Conservation (phyloP, 2,888 invertebrate species). For the Rhagium mordax region DNA sequence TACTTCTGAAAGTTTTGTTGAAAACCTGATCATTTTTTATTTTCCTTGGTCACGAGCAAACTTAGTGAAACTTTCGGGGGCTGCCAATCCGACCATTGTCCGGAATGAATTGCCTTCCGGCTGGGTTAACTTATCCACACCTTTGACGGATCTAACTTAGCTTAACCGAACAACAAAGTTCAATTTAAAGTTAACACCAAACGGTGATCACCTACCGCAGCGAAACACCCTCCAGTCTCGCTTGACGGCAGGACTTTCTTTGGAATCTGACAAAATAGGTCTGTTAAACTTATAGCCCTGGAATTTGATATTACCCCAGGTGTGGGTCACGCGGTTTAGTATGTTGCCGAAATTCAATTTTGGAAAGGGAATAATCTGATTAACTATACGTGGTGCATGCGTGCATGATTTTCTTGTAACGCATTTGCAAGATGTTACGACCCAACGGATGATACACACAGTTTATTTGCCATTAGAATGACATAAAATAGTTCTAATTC, state of each 20-base stretch:
- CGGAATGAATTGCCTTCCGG: constrained; percentile 21
- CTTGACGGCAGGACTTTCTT: not conserved
- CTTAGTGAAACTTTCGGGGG: not conserved
- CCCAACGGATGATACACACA: no score
- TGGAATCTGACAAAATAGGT: not conserved
- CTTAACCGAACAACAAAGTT: constrained; percentile 19
- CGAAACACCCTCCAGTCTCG: not conserved
- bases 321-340: not conserved
- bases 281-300: not conserved
- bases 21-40: constrained; percentile 1
- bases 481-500: no score
- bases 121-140: constrained; percentile 14
- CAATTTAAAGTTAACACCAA: constrained; percentile 23
- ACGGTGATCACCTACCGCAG: not conserved
- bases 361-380: not conserved
- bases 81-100: not conserved
- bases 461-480: no score
- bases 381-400: not conserved
- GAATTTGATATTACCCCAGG: not conserved
- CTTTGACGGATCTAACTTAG: constrained; percentile 16
- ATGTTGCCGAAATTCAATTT: not conserved
- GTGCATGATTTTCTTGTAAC: not conserved
- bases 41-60: not conserved
- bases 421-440: not conserved
- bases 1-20: not conserved